Evolutionary conservation across 1,140 invertebrate species (phyloP).

Genomic region (Hyles vespertilio): DNA sequence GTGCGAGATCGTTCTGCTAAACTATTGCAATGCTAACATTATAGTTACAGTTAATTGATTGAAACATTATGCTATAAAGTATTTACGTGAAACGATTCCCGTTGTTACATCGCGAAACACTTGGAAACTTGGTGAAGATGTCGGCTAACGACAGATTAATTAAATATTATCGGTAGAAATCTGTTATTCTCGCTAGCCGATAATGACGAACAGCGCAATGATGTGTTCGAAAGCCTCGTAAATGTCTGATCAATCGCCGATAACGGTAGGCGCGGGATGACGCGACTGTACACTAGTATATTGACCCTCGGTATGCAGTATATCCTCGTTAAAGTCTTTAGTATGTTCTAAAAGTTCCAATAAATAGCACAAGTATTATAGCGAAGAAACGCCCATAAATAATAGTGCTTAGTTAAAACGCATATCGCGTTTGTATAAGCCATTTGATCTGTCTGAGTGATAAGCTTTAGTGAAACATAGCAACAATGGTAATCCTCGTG

Average conservation of each 20-base stretch:
- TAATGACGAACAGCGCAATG: conserved; percentile 37
- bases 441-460: too few species aligned
- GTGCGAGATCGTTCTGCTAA: conserved; percentile 44
- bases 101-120: conserved; percentile 1
- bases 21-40: conserved; percentile 41
- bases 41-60: conserved; percentile 25
- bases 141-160: conserved; percentile 13
- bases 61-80: too few species aligned
- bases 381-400: too few species aligned
- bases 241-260: conserved; percentile 36
- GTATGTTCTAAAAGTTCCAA: too few species aligned
- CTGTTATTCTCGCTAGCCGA: conserved; percentile 34
- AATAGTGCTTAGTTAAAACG: too few species aligned
- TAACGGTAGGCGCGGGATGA: conserved; percentile 47
- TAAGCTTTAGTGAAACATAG: conserved; percentile 10
- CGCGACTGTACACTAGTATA: conserved; percentile 26
- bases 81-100: too few species aligned
- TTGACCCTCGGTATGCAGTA: conserved; percentile 16
- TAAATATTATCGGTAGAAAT: conserved; percentile 27
- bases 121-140: neutral
- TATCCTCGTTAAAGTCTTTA: too few species aligned
- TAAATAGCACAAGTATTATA: too few species aligned
- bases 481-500: conserved; percentile 38
- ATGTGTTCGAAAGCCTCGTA: conserved; percentile 42
- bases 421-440: too few species aligned